Percentiles rank a stretch among this genome's conserved stretches.
Conservation (phyloP, 2,113 vertebrate genomes). For the Protomyctophum bolini region DNA sequence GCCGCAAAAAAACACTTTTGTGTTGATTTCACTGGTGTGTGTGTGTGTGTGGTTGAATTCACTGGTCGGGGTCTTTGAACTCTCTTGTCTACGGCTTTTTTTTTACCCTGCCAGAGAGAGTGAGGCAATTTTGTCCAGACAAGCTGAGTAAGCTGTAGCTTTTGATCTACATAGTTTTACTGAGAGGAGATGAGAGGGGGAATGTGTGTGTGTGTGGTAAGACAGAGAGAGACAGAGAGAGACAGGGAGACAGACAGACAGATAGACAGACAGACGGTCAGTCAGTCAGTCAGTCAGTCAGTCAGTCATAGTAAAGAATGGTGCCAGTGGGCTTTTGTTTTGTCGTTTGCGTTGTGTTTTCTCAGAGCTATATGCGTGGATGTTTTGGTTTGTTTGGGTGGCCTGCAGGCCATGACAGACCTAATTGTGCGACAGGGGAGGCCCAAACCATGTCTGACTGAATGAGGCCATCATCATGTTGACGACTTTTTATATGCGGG, state of each 20-base stretch:
- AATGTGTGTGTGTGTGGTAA: not conserved
- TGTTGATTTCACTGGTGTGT: constrained; percentile 4
- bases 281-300: constrained; percentile 1
- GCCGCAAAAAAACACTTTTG: not conserved
- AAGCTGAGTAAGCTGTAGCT: constrained; percentile 7
- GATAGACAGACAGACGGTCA: not conserved
- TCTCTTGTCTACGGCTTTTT: constrained; percentile 23
- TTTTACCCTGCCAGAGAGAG: constrained; percentile 15
- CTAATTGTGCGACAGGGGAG: constrained; percentile 50
- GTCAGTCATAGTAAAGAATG: constrained; percentile 15
- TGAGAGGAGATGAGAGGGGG: not conserved
- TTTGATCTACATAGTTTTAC: constrained; percentile 10
- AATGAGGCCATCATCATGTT: constrained; percentile 68
- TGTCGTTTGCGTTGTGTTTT: constrained; percentile 40
- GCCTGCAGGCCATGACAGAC: constrained; percentile 60
- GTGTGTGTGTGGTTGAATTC: not conserved
- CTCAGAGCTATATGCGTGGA: constrained; percentile 36
- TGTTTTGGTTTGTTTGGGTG: constrained; percentile 56
- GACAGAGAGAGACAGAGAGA: not conserved
- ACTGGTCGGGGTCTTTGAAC: constrained; percentile 35
- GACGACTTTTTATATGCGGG: constrained; percentile 33
- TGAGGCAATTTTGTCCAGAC: constrained; percentile 18
- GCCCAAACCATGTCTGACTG: constrained; percentile 66
- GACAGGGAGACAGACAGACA: constrained; percentile 13
- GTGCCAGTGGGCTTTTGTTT: constrained; percentile 44